A percentile compares a stretch with the other conserved stretches of the same genome.
These are phyloP conservation scores for Aphrophora alni DNA, from an alignment of 2,888 invertebrate species.

Conservation along the genomic window DNA sequence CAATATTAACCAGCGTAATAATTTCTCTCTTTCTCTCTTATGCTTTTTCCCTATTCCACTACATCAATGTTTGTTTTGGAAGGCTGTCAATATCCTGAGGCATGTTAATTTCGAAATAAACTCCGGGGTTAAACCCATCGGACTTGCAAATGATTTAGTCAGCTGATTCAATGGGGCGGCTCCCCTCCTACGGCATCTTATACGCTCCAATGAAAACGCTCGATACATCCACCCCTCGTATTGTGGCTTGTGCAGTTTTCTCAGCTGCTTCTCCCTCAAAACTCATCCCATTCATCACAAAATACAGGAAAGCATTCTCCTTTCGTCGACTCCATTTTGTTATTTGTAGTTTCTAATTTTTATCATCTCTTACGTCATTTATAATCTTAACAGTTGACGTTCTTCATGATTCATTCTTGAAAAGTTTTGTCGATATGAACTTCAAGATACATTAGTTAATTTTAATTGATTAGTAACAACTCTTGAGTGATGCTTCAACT, in stretches of 20 bases:
- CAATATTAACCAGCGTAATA: too few relatives aligned
- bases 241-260: neutral
- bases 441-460: too few relatives aligned
- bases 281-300: neutral
- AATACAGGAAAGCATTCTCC: neutral
- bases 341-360: neutral
- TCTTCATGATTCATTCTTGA: too few relatives aligned
- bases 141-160: neutral
- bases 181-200: constrained; percentile 22
- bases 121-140: neutral
- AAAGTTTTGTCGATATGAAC: too few relatives aligned
- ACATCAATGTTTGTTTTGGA: neutral
- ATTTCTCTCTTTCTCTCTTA: neutral
- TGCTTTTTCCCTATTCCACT: neutral
- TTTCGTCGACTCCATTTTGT: neutral
- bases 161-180: neutral
- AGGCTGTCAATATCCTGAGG: neutral
- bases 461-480: too few relatives aligned
- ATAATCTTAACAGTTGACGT: too few relatives aligned
- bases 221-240: constrained; percentile 26
- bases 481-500: too few relatives aligned
- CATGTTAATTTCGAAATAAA: neutral
- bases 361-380: neutral
- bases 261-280: neutral
- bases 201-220: constrained; percentile 37